A percentile compares a stretch with the other conserved stretches of the same genome.
Conservation (phyloP, 2,797 vertebrate species). For the Staurois parvus region DNA sequence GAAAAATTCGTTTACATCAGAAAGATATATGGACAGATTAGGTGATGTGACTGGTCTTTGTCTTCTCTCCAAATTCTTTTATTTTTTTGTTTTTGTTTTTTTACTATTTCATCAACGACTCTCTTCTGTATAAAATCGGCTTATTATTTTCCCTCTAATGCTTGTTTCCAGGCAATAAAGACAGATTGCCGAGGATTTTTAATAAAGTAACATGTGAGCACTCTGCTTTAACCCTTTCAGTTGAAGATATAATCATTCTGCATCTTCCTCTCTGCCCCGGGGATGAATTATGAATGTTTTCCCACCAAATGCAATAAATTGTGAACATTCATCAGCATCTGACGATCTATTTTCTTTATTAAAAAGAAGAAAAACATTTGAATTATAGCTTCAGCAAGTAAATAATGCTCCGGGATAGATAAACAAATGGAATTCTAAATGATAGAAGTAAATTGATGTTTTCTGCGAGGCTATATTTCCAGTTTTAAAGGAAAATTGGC, state of each 20-base stretch:
- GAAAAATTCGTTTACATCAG: not conserved
- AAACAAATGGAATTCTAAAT: constrained; percentile 21
- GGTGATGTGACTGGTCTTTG: not conserved
- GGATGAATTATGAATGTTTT: constrained; percentile 41
- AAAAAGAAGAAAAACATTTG: constrained; percentile 24
- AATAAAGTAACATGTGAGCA: constrained; percentile 16
- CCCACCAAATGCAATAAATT: constrained; percentile 51
- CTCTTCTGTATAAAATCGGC: constrained; percentile 1
- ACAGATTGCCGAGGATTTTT: constrained; percentile 33
- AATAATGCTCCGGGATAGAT: constrained; percentile 47
- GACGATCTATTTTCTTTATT: constrained; percentile 24
- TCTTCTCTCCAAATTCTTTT: constrained; percentile 1
- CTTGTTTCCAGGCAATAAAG: constrained; percentile 2
- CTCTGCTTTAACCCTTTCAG: constrained; percentile 34
- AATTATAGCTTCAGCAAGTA: constrained; percentile 32
- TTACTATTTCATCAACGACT: not conserved
- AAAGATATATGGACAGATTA: constrained; percentile 8
- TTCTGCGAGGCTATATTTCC: not conserved
- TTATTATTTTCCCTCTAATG: constrained; percentile 29
- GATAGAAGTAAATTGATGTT: not conserved
- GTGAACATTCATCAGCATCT: constrained; percentile 18
- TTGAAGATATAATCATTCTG: not conserved
- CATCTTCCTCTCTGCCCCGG: constrained; percentile 21
- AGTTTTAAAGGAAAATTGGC: not conserved
- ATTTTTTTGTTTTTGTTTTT: not conserved